These are phyloP conservation scores for Rhabdophis nuchalis DNA, from an alignment of 2,797 vertebrate species.

Conservation along the genomic window DNA sequence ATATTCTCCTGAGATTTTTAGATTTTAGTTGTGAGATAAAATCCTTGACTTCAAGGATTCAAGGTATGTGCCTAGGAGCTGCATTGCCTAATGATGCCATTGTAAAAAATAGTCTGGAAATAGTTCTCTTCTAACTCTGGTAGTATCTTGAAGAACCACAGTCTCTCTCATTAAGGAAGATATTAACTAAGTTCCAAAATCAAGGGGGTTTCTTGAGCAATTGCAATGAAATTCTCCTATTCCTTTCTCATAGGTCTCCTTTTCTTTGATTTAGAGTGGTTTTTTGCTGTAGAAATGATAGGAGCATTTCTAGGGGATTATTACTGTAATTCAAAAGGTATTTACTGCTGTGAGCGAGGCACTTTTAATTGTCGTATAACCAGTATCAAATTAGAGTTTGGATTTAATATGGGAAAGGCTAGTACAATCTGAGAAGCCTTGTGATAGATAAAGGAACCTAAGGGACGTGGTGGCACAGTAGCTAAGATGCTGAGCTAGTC, in stretches of 20 bases:
- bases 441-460: not conserved
- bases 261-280: not conserved
- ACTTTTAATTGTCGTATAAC: not conserved
- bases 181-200: not conserved
- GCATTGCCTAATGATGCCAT: not conserved
- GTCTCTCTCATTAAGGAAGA: not conserved
- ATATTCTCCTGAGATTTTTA: not conserved
- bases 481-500: too few relatives aligned
- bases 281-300: not conserved
- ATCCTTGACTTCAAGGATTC: not conserved
- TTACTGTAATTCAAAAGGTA: not conserved
- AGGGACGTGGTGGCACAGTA: too few relatives aligned
- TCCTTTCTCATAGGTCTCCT: not conserved
- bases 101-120: not conserved
- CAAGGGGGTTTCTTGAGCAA: not conserved
- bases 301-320: not conserved
- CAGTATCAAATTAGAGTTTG: not conserved
- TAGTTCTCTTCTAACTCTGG: not conserved
- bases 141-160: not conserved
- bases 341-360: not conserved
- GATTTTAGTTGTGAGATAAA: not conserved
- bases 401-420: not conserved
- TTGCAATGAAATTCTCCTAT: not conserved
- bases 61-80: not conserved
- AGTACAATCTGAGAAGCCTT: not conserved